Conservation (phyloP, 2,113 vertebrate species). For the Elgaria multicarinata region DNA sequence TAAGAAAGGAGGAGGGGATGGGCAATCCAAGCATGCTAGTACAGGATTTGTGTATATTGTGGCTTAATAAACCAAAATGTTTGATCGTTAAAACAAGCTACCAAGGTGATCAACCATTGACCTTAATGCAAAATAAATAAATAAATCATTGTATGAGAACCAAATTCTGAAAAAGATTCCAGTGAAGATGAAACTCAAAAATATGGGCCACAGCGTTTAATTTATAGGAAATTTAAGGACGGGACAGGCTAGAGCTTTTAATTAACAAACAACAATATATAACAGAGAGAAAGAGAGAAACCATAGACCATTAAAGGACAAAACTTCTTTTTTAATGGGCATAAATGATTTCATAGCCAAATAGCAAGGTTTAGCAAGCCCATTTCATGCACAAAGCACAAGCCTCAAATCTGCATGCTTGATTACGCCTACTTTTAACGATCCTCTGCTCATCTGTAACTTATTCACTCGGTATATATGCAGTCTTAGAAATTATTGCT, state of each 20-base stretch:
- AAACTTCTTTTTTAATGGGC: neutral
- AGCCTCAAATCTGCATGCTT: neutral
- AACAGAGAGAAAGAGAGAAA: conserved; percentile 14
- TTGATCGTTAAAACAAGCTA: neutral
- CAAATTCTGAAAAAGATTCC: neutral
- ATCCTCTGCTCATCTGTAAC: neutral
- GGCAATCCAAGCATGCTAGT: too few species aligned
- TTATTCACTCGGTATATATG: neutral
- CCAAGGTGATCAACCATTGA: neutral
- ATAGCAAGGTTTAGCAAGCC: neutral
- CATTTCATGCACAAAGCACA: neutral
- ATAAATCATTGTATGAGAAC: neutral
- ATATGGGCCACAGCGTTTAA: neutral
- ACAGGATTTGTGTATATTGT: too few species aligned
- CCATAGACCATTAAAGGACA: neutral
- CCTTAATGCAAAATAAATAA: too few species aligned
- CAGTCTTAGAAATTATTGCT: neutral
- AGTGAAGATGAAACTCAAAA: neutral
- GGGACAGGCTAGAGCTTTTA: neutral
- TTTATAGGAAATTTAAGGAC: neutral
- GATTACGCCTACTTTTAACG: neutral
- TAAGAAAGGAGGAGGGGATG: too few species aligned
- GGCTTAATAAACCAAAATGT: neutral
- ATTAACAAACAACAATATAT: neutral
- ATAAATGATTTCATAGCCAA: neutral